Conservation (phyloP, 2,888 invertebrate species). For the Metalampra italica region DNA sequence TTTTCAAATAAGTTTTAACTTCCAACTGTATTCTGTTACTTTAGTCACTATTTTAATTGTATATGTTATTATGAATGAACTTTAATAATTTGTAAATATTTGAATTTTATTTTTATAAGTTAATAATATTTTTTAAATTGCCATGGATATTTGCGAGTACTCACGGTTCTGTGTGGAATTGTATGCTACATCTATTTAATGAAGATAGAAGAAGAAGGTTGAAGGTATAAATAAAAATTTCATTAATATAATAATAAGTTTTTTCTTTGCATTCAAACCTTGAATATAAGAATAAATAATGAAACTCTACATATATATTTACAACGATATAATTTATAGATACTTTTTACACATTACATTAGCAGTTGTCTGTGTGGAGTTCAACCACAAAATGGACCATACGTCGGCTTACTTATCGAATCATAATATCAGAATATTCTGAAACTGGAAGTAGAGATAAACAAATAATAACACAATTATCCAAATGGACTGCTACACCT, state of each 20-base stretch:
- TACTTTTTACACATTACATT: conserved; percentile 48
- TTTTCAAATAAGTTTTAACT: conserved; percentile 50
- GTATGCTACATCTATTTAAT: conserved; percentile 69
- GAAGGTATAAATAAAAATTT: conserved; percentile 73
- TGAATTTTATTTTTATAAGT: conserved; percentile 58
- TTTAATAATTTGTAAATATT: conserved; percentile 76
- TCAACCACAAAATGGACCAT: conserved; percentile 7
- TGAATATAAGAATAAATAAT: conserved; percentile 43
- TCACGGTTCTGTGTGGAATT: conserved; percentile 58
- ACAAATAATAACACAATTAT: no score
- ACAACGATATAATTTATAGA: conserved; percentile 64
- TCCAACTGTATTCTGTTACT: conserved; percentile 54
- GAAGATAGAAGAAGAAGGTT: conserved; percentile 63
- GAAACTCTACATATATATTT: conserved; percentile 50
- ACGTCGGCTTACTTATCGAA: background rate
- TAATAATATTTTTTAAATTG: conserved; percentile 67
- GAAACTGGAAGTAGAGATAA: no score
- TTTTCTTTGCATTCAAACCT: conserved; percentile 16
- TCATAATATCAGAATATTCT: background rate
- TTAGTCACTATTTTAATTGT: conserved; percentile 77
- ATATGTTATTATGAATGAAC: conserved; percentile 46
- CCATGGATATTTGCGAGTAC: conserved; percentile 69
- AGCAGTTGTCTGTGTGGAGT: conserved; percentile 6
- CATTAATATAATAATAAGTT: conserved; percentile 36
- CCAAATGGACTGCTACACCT: no score